phyloP scores from a whole-genome alignment of 2,113 vertebrate genomes.

The Reinhardtius hippoglossoides region DNA sequence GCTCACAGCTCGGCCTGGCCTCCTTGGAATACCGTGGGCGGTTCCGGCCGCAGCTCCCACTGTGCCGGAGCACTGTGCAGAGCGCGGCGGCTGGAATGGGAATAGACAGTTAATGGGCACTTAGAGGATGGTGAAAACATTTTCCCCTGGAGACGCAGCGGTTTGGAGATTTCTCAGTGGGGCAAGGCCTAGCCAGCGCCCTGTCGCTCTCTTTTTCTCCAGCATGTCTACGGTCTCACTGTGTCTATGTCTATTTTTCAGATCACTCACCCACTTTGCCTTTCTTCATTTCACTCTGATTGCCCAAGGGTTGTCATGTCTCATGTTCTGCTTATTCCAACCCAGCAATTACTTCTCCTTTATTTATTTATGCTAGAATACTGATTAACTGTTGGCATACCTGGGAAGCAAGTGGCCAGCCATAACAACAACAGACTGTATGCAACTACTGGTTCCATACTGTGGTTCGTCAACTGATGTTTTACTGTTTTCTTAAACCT shows the following conservation, averaged over 20 bases:
- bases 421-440: slow-evolving; percentile 1
- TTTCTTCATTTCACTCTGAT: slow-evolving; percentile 31
- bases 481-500: not conserved
- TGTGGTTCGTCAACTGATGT: not conserved
- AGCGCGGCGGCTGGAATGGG: slow-evolving; percentile 69
- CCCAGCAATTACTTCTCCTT: slow-evolving; percentile 8
- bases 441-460: not conserved
- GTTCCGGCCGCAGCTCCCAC: slow-evolving; percentile 70
- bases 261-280: slow-evolving; percentile 24
- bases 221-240: slow-evolving; percentile 27
- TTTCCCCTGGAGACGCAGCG: slow-evolving; percentile 76
- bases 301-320: slow-evolving; percentile 15
- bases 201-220: slow-evolving; percentile 40
- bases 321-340: slow-evolving; percentile 18
- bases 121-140: slow-evolving; percentile 77
- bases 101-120: slow-evolving; percentile 82
- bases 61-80: slow-evolving; percentile 55
- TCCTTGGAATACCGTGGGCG: slow-evolving; percentile 65
- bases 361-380: slow-evolving; percentile 1
- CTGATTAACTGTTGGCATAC: slow-evolving; percentile 9
- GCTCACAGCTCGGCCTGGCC: slow-evolving; percentile 47
- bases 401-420: slow-evolving; percentile 8
- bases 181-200: slow-evolving; percentile 45
- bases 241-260: slow-evolving; percentile 53
- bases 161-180: slow-evolving; percentile 71